Conservation (phyloP, 1,140 invertebrate genomes). For the Lamellibrachia luymesi region DNA sequence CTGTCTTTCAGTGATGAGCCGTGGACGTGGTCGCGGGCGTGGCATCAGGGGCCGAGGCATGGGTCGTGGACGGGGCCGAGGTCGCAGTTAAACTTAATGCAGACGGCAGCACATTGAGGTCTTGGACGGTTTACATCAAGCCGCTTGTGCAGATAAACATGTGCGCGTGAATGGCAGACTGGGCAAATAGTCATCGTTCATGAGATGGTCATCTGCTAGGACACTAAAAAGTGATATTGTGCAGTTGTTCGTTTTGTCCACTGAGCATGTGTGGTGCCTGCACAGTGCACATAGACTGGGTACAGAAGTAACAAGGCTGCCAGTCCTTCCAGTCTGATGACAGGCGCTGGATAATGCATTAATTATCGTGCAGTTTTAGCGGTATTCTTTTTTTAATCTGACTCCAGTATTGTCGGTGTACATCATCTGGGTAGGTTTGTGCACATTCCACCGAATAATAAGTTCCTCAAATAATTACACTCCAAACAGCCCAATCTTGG, state of each 20-base stretch:
- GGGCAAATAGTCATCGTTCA: not conserved
- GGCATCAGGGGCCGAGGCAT: not conserved
- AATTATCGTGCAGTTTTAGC: not conserved
- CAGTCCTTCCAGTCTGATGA: not conserved
- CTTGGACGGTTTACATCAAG: not conserved
- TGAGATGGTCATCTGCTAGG: not conserved
- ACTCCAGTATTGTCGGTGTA: not conserved
- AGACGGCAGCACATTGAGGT: not conserved
- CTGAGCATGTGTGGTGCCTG: not conserved
- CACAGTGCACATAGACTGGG: not conserved
- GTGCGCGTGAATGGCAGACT: not conserved
- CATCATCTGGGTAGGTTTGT: not conserved
- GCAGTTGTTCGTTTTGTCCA: not conserved
- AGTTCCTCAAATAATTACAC: too few species aligned
- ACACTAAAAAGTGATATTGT: not conserved
- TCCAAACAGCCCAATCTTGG: too few species aligned
- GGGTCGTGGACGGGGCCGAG: not conserved
- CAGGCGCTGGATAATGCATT: not conserved
- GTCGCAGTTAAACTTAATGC: not conserved
- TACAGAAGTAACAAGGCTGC: not conserved
- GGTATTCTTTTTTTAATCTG: not conserved
- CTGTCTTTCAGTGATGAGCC: not conserved
- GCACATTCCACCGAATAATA: not conserved
- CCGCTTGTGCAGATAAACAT: not conserved
- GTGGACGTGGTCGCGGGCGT: not conserved